Percentiles rank a stretch among this genome's conserved stretches.
Conservation (phyloP, 37 sponge, comb jelly and placozoan species). For the Axinella damicornis region DNA sequence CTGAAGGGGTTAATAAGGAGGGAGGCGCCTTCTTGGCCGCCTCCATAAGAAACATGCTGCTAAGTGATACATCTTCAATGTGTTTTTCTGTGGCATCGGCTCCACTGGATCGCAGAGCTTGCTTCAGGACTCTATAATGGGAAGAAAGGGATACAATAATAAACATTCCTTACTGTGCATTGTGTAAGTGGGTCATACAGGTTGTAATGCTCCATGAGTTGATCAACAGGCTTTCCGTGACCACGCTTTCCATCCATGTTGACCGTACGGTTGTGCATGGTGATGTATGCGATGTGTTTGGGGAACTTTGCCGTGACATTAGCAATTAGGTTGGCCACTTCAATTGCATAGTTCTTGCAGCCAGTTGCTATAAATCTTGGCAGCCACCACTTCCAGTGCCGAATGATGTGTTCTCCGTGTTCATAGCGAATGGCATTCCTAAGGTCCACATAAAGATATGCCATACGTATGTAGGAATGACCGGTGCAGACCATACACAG, state of each 20-base stretch:
- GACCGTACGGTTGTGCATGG: conserved; percentile 39
- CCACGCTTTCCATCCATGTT: conserved; percentile 31
- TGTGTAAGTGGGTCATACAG: conserved; percentile 1
- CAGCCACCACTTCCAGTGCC: conserved; percentile 28
- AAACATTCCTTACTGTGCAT: too few relatives aligned
- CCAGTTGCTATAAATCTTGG: conserved; percentile 39
- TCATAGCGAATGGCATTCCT: conserved; percentile 33
- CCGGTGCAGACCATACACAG: conserved; percentile 5
- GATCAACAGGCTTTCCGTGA: conserved; percentile 5
- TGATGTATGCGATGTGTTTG: conserved; percentile 44
- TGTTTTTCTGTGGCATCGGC: conserved; percentile 8
- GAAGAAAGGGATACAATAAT: too few relatives aligned
- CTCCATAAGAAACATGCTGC: conserved; percentile 27
- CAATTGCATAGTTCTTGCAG: conserved; percentile 23
- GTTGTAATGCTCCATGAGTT: conserved; percentile 21
- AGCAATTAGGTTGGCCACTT: neutral
- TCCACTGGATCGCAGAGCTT: conserved; percentile 21
- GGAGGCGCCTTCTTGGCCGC: conserved; percentile 16
- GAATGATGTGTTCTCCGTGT: conserved; percentile 19
- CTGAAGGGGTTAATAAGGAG: conserved; percentile 4
- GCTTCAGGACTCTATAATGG: conserved; percentile 36
- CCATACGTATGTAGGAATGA: conserved; percentile 7
- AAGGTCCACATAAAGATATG: conserved; percentile 19
- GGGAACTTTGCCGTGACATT: conserved; percentile 33
- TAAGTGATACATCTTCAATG: conserved; percentile 28